Percentiles rank a stretch among this genome's conserved stretches.
These are phyloP conservation scores for Ditula angustiorana DNA, from an alignment of 2,888 invertebrate genomes.

Conservation along the genomic window DNA sequence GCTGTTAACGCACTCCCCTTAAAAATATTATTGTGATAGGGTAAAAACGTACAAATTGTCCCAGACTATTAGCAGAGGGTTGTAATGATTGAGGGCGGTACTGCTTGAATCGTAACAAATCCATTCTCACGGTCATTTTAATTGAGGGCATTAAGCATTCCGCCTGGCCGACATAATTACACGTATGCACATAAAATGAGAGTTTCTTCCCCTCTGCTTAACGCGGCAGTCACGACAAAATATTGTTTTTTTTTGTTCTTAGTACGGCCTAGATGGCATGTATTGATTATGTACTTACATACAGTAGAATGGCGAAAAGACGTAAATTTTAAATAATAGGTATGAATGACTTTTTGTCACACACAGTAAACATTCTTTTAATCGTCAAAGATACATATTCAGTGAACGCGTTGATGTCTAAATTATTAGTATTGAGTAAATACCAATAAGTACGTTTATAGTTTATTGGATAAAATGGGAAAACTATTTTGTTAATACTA, in stretches of 20 bases:
- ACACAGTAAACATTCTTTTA: too few relatives aligned
- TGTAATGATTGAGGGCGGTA: conserved; percentile 26
- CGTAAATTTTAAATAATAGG: too few relatives aligned
- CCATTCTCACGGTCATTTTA: conserved; percentile 43
- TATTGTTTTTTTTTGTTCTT: not conserved
- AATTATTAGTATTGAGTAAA: not conserved
- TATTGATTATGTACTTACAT: too few relatives aligned
- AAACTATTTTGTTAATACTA: too few relatives aligned
- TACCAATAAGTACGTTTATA: too few relatives aligned
- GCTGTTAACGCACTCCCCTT: too few relatives aligned
- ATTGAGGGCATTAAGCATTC: conserved; percentile 41
- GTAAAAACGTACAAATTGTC: conserved; percentile 3
- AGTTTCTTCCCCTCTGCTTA: conserved; percentile 18
- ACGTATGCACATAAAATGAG: conserved; percentile 20
- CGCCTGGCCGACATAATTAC: conserved; percentile 31
- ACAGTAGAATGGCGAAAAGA: too few relatives aligned
- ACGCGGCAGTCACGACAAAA: conserved; percentile 25
- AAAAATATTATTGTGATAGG: not conserved
- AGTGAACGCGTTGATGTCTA: not conserved
- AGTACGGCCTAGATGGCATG: not conserved
- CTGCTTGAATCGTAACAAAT: conserved; percentile 40
- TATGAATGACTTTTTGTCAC: too few relatives aligned
- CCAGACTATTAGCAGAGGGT: conserved; percentile 15
- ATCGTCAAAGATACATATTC: too few relatives aligned
- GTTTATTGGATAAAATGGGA: too few relatives aligned